phyloP scores from a whole-genome alignment of 1,140 invertebrate genomes.

The Drosophila lacertosa region DNA sequence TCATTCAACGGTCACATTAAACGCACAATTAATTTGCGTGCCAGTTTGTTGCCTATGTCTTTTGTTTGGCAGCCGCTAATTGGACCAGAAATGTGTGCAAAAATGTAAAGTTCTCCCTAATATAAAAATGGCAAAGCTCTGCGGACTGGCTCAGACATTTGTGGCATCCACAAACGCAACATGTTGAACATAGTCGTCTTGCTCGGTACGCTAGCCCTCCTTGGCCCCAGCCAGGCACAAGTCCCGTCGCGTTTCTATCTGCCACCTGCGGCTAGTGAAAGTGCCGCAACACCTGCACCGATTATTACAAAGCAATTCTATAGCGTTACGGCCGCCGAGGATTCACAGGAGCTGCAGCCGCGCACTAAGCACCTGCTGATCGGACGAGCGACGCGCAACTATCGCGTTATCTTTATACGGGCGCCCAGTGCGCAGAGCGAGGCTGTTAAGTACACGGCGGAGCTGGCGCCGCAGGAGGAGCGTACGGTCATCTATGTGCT shows the following conservation, averaged over 20 bases:
- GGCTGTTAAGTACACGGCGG: constrained; percentile 87
- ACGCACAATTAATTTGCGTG: constrained; percentile 60
- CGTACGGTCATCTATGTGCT: constrained; percentile 94
- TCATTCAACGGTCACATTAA: constrained; percentile 34
- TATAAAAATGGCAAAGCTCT: constrained; percentile 21
- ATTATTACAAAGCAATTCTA: constrained; percentile 79
- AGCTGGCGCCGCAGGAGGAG: constrained; percentile 89
- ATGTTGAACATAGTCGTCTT: constrained; percentile 38
- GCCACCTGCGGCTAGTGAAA: constrained; percentile 41
- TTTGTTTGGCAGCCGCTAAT: constrained; percentile 61
- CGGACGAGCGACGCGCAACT: constrained; percentile 88
- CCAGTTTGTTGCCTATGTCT: constrained; percentile 74
- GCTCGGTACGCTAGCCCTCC: not conserved
- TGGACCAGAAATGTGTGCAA: constrained; percentile 22
- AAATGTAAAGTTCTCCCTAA: constrained; percentile 2
- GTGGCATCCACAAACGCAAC: constrained; percentile 23
- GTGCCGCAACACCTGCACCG: constrained; percentile 21
- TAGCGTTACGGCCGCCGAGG: constrained; percentile 70
- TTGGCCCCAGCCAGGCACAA: not conserved
- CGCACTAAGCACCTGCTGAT: constrained; percentile 68
- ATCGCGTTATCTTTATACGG: constrained; percentile 94
- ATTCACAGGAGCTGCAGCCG: constrained; percentile 53
- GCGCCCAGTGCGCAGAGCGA: constrained; percentile 88
- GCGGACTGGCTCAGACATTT: constrained; percentile 26
- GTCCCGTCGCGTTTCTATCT: constrained; percentile 57